phyloP scores from a whole-genome alignment of 1,140 invertebrate species.

The Odontomachus brunneus region DNA sequence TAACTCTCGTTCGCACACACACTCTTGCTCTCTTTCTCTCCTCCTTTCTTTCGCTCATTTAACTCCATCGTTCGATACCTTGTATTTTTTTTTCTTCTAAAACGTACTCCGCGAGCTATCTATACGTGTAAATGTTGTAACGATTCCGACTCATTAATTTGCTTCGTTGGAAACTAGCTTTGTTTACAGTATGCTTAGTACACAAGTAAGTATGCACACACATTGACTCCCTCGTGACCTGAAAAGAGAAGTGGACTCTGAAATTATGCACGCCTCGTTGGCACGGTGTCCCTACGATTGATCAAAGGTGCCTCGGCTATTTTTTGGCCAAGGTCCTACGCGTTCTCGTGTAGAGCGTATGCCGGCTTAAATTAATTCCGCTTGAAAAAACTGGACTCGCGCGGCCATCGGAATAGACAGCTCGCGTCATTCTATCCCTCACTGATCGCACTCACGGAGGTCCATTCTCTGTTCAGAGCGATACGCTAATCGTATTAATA shows the following conservation, averaged over 20 bases:
- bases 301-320: background rate
- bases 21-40: background rate
- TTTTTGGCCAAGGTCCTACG: constrained; percentile 24
- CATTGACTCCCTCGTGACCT: constrained; percentile 34
- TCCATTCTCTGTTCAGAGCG: constrained; percentile 56
- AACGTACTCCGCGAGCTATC: constrained; percentile 41
- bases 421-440: background rate
- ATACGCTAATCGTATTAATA: constrained; percentile 58
- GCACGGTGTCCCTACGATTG: constrained; percentile 61
- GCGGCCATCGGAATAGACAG: background rate
- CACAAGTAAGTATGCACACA: constrained; percentile 38
- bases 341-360: background rate
- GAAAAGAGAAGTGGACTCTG: constrained; percentile 52
- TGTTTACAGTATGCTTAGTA: constrained; percentile 51
- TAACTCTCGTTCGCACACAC: constrained; percentile 30
- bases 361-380: background rate
- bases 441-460: background rate
- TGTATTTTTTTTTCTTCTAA: constrained; percentile 41
- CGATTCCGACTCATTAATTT: constrained; percentile 32
- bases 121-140: constrained; percentile 44
- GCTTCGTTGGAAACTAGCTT: constrained; percentile 52
- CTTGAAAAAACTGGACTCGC: background rate
- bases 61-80: constrained; percentile 39
- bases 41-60: constrained; percentile 45
- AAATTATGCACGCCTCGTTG: constrained; percentile 64